Evolutionary conservation across 2,888 invertebrate genomes (phyloP), one percentile per base, ranked within the genome.

Genomic region (Hydrotaea diabolus): DNA sequence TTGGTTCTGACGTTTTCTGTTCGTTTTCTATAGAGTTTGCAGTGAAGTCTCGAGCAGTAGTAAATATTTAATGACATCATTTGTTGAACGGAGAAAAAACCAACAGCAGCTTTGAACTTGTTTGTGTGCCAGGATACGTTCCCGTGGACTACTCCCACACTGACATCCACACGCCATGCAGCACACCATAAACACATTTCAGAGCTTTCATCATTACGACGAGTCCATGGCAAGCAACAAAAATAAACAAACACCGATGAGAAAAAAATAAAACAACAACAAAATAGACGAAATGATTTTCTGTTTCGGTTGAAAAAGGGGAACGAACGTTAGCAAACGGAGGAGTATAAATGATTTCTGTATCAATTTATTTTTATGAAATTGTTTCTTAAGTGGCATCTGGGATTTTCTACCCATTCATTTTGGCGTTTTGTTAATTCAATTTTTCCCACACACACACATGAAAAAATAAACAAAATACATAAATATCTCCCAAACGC

Each of bases 1-100:
- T 62, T 46, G 62, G 17, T 80, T 26, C 49, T 9, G 15, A n/a
- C 2, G 62, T 31, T 17, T 80, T 26, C 57, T 2, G n/a, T n/a
- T 59, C 7, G 31, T 26, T 59, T 13, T 23, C 26, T 26, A 26
- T 31, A 59, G 59, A 59, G 17, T n/a, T 4, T 1, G 15, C 1
- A 59, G 26, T 31, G 31, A 17, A 19, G 62, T 62, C n/a, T 0
- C n/a, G 39, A n/a, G 31, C 26, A 62, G 31, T 62, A 69, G 80
- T 85, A 85, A 86, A 86, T 86, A 85, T 83, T 87, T 85, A 85
- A 86, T 85, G 79, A 78, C 85, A 85, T 83, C 85, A 85, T 85
- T 85, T 21, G 43, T 19, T 13, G 49, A 49, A 15, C 19, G 15
- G 31, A 17, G 31, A 75, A 62, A 21, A 49, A 49, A 59, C 1